Conservation (phyloP, 1,140 invertebrate genomes). For the Nasonia vitripennis region DNA sequence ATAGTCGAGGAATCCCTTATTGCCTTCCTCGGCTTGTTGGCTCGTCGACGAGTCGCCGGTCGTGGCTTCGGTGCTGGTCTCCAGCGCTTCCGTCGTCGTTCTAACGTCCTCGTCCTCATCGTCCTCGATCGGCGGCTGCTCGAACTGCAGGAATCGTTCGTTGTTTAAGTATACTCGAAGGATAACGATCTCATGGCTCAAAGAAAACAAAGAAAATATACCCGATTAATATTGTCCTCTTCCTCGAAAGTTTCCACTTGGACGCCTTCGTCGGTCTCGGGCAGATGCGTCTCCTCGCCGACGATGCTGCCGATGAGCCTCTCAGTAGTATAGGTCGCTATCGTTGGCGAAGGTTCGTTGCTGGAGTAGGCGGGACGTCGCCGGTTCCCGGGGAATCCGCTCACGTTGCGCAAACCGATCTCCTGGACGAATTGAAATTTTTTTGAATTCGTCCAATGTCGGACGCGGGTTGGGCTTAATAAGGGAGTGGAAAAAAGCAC, state of each 20-base stretch:
- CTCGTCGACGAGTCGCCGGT: slow-evolving; percentile 17
- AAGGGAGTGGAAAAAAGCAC: too few relatives aligned
- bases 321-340: slow-evolving; percentile 31
- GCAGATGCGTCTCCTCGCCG: neutral
- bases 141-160: slow-evolving; percentile 15
- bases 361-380: neutral
- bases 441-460: too few relatives aligned
- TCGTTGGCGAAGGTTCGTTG: neutral
- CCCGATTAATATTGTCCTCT: neutral
- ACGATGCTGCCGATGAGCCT: neutral
- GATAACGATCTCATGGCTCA: too few relatives aligned
- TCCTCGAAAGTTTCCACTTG: slow-evolving; percentile 3
- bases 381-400: neutral
- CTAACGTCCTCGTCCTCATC: neutral
- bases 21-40: slow-evolving; percentile 31
- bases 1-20: slow-evolving; percentile 61
- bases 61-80: neutral
- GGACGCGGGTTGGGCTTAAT: too few relatives aligned
- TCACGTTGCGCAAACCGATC: slow-evolving; percentile 10
- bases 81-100: neutral
- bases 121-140: neutral
- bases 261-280: neutral
- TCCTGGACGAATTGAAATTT: neutral
- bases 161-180: too few relatives aligned
- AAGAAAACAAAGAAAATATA: neutral